A percentile compares a stretch with the other conserved stretches of the same genome.
Evolutionary conservation across 1,140 invertebrate species (phyloP).

Genomic region (Bactericera cockerelli): DNA sequence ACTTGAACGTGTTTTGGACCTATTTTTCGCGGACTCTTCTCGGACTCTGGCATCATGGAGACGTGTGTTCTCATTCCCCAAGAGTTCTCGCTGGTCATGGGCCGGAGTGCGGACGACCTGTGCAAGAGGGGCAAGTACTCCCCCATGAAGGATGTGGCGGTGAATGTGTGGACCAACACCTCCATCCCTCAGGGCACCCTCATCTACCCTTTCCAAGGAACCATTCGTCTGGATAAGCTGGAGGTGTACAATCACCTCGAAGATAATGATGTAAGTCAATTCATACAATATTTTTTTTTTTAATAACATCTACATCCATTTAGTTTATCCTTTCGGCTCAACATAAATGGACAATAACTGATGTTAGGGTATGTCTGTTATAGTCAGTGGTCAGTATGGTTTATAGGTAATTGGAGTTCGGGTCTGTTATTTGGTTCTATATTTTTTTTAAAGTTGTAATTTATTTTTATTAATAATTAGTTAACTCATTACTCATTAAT

Average conservation of each 20-base stretch:
- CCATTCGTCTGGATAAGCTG: constrained; percentile 73
- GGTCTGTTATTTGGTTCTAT: too few species aligned
- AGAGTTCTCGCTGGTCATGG: constrained; percentile 67
- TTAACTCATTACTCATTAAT: too few species aligned
- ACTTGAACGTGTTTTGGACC: background rate
- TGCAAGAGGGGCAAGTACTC: constrained; percentile 28
- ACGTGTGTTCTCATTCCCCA: constrained; percentile 79
- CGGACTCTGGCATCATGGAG: constrained; percentile 48
- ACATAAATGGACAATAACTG: too few species aligned
- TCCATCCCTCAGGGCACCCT: constrained; percentile 57
- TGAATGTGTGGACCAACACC: constrained; percentile 68
- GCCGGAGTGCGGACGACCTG: constrained; percentile 35
- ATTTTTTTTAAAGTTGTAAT: too few species aligned
- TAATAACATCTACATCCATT: too few species aligned
- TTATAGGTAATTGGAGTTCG: too few species aligned
- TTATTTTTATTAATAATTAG: too few species aligned
- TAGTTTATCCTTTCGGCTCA: too few species aligned
- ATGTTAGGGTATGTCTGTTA: too few species aligned
- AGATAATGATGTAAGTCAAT: constrained; percentile 74
- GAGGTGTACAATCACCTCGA: constrained; percentile 68
- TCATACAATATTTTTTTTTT: background rate
- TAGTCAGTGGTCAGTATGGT: too few species aligned
- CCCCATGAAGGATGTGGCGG: constrained; percentile 28
- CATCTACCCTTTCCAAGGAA: constrained; percentile 78
- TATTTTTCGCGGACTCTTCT: background rate